Percentiles rank a stretch among this genome's conserved stretches.
Conservation (phyloP, 2,797 vertebrate genomes). For the Nothura maculosa region DNA sequence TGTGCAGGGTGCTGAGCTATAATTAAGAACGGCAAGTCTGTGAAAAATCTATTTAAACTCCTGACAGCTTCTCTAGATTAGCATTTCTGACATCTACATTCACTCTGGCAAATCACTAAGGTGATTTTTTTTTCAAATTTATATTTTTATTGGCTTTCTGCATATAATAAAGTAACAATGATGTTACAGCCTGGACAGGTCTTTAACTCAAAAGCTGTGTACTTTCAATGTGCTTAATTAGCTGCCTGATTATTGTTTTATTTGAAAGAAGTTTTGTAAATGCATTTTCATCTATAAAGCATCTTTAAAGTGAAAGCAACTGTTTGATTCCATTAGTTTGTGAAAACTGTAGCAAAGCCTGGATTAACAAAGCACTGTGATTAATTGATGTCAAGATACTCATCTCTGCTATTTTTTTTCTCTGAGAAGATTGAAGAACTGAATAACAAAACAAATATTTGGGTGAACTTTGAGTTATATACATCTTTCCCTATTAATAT, state of each 20-base stretch:
- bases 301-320: conserved; percentile 65
- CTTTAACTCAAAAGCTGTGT: conserved; percentile 59
- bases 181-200: conserved; percentile 54
- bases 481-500: conserved; percentile 10
- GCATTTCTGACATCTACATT: conserved; percentile 76
- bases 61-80: conserved; percentile 75
- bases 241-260: conserved; percentile 58
- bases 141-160: conserved; percentile 70
- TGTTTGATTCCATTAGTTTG: conserved; percentile 60
- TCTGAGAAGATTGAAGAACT: conserved; percentile 19
- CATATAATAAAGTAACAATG: conserved; percentile 56
- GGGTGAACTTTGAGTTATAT: conserved; percentile 32
- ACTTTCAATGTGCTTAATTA: conserved; percentile 70
- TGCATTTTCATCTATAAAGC: conserved; percentile 55
- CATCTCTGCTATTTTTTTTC: neutral
- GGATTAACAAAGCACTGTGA: conserved; percentile 57
- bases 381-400: conserved; percentile 71
- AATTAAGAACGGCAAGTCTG: conserved; percentile 73
- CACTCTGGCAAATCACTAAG: conserved; percentile 64
- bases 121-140: conserved; percentile 60
- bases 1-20: conserved; percentile 70
- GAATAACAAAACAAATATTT: conserved; percentile 9
- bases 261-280: conserved; percentile 55
- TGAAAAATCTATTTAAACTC: conserved; percentile 77
- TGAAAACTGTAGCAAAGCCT: conserved; percentile 38